Conservation (phyloP, 2,113 vertebrate species). For the Rissa tridactyla region DNA sequence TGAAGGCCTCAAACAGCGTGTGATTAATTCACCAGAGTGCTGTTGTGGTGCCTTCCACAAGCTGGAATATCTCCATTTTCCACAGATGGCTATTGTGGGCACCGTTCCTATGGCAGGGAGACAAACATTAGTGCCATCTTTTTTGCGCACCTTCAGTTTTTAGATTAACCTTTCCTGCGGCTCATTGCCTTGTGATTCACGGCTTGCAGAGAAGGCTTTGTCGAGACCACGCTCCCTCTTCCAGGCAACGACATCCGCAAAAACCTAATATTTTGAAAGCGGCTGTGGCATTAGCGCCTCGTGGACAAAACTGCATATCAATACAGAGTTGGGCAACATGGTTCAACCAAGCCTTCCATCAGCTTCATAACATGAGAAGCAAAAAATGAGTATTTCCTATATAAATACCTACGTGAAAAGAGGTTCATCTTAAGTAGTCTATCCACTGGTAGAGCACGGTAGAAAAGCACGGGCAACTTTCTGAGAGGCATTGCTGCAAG, state of each 20-base stretch:
- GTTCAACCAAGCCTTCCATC: background rate
- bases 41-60: background rate
- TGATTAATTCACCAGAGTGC: slow-evolving; percentile 4
- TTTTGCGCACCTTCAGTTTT: background rate
- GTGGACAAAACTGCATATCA: background rate
- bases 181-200: background rate
- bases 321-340: rapidly evolving
- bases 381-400: background rate
- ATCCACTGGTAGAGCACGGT: rapidly evolving
- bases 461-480: background rate
- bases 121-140: background rate
- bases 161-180: background rate
- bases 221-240: background rate
- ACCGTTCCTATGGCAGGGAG: background rate
- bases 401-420: background rate
- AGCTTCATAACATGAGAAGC: rapidly evolving
- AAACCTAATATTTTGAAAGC: background rate
- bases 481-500: background rate
- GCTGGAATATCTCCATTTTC: slow-evolving; percentile 7
- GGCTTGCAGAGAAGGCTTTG: background rate
- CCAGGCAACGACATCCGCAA: background rate
- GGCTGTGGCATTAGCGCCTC: background rate
- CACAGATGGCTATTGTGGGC: slow-evolving; percentile 5
- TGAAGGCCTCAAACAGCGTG: background rate
- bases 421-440: background rate